A percentile compares a stretch with the other conserved stretches of the same genome.
Conservation (phyloP, 1,140 invertebrate genomes). For the Ostrea edulis region DNA sequence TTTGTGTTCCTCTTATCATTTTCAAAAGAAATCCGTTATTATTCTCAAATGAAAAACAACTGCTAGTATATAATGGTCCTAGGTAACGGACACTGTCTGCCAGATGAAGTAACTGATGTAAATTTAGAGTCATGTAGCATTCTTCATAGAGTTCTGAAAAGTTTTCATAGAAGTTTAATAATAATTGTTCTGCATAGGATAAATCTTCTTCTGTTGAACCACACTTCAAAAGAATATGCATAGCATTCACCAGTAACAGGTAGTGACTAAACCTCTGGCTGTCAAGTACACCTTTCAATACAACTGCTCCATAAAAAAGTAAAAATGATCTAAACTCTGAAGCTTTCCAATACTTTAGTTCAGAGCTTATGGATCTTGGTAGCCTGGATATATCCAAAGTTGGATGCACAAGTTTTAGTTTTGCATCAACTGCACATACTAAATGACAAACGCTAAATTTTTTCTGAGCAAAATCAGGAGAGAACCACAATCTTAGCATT, state of each 20-base stretch:
- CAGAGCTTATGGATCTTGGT: slow-evolving; percentile 54
- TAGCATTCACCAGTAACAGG: slow-evolving; percentile 55
- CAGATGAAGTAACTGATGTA: slow-evolving; percentile 60
- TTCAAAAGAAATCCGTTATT: slow-evolving; percentile 56
- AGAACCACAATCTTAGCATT: slow-evolving; percentile 55
- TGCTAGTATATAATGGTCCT: slow-evolving; percentile 58
- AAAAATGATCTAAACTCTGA: slow-evolving; percentile 60
- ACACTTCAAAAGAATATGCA: slow-evolving; percentile 49
- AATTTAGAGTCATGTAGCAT: slow-evolving; percentile 56
- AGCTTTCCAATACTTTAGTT: slow-evolving; percentile 60
- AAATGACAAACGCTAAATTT: slow-evolving; percentile 14
- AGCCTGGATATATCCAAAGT: slow-evolving; percentile 56
- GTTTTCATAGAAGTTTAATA: slow-evolving; percentile 47
- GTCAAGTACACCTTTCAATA: slow-evolving; percentile 50
- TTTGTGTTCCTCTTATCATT: slow-evolving; percentile 57
- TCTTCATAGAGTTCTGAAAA: slow-evolving; percentile 46
- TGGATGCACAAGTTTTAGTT: slow-evolving; percentile 45
- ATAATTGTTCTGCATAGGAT: slow-evolving; percentile 41
- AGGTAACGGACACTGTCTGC: slow-evolving; percentile 58
- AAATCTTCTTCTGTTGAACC: slow-evolving; percentile 49
- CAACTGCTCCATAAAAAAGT: slow-evolving; percentile 52
- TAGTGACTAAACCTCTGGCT: slow-evolving; percentile 48
- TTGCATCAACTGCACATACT: slow-evolving; percentile 43
- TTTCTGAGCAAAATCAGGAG: neutral
- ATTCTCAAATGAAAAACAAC: slow-evolving; percentile 61